Conservation (phyloP, 1,140 invertebrate genomes). For the Caenorhabditis tropicalis region DNA sequence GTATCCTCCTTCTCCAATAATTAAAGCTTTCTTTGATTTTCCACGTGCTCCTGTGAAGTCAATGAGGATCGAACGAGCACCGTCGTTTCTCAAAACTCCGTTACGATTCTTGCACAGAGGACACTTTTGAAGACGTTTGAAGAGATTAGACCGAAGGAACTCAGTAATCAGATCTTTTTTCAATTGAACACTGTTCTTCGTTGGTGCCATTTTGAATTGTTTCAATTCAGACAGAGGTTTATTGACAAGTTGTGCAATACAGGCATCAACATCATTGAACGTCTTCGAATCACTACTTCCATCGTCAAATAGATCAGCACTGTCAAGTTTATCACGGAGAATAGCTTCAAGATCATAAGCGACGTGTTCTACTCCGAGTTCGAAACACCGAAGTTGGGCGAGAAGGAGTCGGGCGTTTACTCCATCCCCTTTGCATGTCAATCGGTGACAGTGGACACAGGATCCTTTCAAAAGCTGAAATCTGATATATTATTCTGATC, state of each 20-base stretch:
- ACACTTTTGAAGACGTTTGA: slow-evolving; percentile 63
- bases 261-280: neutral
- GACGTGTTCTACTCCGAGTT: slow-evolving; percentile 54
- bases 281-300: neutral
- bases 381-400: slow-evolving; percentile 80
- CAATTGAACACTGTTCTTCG: slow-evolving; percentile 56
- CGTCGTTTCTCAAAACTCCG: slow-evolving; percentile 65
- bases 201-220: slow-evolving; percentile 17
- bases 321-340: neutral
- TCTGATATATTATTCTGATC: neutral
- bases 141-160: slow-evolving; percentile 54
- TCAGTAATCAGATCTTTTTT: slow-evolving; percentile 50
- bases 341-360: slow-evolving; percentile 29
- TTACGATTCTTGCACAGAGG: slow-evolving; percentile 67
- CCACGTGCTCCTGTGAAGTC: slow-evolving; percentile 61
- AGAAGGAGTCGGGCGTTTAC: slow-evolving; percentile 75
- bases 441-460: slow-evolving; percentile 75
- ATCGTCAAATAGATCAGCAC: neutral
- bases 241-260: neutral
- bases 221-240: neutral
- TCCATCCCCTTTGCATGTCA: slow-evolving; percentile 66
- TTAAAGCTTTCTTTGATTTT: slow-evolving; percentile 41
- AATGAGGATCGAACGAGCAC: slow-evolving; percentile 59
- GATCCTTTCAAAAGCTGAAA: slow-evolving; percentile 76
- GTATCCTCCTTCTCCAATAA: slow-evolving; percentile 5